phyloP scores from a whole-genome alignment of 2,113 vertebrate genomes.

The Rhea pennata region DNA sequence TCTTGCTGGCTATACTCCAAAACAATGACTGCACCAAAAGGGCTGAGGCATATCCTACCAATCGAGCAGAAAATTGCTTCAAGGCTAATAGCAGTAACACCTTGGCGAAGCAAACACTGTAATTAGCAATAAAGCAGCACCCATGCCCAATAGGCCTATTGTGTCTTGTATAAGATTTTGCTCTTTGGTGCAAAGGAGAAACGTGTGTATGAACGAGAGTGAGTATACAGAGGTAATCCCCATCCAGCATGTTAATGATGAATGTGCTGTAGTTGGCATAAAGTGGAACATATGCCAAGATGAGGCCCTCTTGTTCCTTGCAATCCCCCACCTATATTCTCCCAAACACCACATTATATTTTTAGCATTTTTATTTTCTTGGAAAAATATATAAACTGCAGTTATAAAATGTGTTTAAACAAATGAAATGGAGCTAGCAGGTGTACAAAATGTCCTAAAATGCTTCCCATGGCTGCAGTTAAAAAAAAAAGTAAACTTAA shows the following conservation, averaged over 20 bases:
- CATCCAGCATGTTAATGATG: conserved; percentile 21
- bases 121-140: conserved; percentile 49
- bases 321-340: conserved; percentile 26
- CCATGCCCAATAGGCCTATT: conserved; percentile 54
- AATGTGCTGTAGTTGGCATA: conserved; percentile 64
- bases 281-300: conserved; percentile 45
- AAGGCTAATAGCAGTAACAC: conserved; percentile 57
- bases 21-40: conserved; percentile 36
- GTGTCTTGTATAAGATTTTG: not conserved
- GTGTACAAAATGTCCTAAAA: conserved; percentile 39
- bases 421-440: conserved; percentile 56
- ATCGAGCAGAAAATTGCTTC: conserved; percentile 73
- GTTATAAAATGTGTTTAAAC: conserved; percentile 50
- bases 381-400: conserved; percentile 59
- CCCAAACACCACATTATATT: conserved; percentile 6
- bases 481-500: conserved; percentile 41
- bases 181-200: conserved; percentile 20
- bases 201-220: not conserved
- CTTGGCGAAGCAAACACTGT: not conserved
- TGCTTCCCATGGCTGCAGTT: conserved; percentile 58
- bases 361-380: conserved; percentile 68
- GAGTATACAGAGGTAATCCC: not conserved
- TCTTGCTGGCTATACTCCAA: conserved; percentile 31
- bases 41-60: conserved; percentile 49
- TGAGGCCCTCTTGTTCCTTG: conserved; percentile 52